Percentiles rank a stretch among this genome's conserved stretches.
Evolutionary conservation across 2,888 invertebrate species (phyloP).

Genomic region (Tholera decimalis): DNA sequence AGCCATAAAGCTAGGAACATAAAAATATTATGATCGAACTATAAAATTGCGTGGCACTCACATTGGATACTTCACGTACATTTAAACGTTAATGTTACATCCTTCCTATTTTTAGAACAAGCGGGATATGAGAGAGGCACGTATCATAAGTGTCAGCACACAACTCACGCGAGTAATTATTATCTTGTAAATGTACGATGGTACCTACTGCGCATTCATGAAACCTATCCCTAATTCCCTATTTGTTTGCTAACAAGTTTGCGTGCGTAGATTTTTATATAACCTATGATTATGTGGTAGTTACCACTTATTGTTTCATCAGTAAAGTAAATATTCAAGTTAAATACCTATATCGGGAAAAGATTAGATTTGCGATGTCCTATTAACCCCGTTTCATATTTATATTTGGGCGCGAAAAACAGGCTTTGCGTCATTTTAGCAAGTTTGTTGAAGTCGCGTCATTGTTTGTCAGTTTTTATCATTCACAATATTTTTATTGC

Average conservation of each 20-base stretch:
- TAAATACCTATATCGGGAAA: constrained; percentile 26
- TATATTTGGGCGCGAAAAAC: constrained; percentile 28
- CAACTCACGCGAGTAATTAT: constrained; percentile 9
- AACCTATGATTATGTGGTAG: constrained; percentile 15
- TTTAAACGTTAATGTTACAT: constrained; percentile 68
- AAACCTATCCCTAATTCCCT: constrained; percentile 4
- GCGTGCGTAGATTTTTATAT: constrained; percentile 1
- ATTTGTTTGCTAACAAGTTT: background rate
- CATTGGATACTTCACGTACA: constrained; percentile 70
- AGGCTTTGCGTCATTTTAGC: constrained; percentile 51
- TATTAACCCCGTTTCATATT: constrained; percentile 55
- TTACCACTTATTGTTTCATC: constrained; percentile 23
- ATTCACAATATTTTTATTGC: constrained; percentile 25
- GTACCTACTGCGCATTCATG: background rate
- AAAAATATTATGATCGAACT: constrained; percentile 80
- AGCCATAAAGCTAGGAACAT: constrained; percentile 75
- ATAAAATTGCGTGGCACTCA: constrained; percentile 78
- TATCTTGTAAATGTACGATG: constrained; percentile 7
- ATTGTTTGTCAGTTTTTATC: constrained; percentile 52
- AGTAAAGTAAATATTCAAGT: constrained; percentile 18
- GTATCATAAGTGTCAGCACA: constrained; percentile 14
- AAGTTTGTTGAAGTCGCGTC: constrained; percentile 33
- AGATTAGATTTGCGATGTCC: constrained; percentile 48
- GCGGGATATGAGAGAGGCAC: constrained; percentile 17
- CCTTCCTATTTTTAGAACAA: constrained; percentile 65